Conservation (phyloP, 2,888 invertebrate species). For the Cryptus armator region DNA sequence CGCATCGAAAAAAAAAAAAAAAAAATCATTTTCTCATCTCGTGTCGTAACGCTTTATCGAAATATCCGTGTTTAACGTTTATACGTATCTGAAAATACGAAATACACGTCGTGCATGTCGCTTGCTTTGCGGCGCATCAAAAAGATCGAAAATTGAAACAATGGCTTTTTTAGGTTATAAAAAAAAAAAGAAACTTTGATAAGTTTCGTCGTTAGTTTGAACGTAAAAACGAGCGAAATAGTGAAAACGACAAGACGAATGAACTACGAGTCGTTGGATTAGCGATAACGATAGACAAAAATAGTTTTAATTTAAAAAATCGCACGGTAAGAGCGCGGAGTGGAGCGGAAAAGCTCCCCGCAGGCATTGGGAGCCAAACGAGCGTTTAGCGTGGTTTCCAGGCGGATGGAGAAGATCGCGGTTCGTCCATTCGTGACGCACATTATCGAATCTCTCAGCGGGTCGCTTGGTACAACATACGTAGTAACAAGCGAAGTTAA, state of each 20-base stretch:
- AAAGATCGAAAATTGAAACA: background rate
- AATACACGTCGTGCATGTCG: constrained; percentile 36
- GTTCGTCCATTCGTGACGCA: constrained; percentile 14
- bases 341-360: constrained; percentile 7
- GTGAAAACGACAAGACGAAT: background rate
- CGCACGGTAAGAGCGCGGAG: background rate
- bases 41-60: constrained; percentile 22
- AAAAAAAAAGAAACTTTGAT: too few relatives aligned
- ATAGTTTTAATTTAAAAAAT: background rate
- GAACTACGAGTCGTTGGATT: background rate
- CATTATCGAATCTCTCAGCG: constrained; percentile 35
- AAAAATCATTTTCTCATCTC: background rate
- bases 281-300: background rate
- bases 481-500: background rate
- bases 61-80: background rate
- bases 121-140: constrained; percentile 44
- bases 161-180: background rate
- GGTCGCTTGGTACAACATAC: background rate
- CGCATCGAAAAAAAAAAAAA: background rate
- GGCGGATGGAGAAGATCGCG: constrained; percentile 39
- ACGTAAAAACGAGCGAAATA: background rate
- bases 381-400: background rate
- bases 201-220: background rate
- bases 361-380: background rate
- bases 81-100: background rate